Evolutionary conservation across 2,797 vertebrate species (phyloP), one percentile per base, ranked within the genome.

Genomic region (Melanotaenia pygmaea): DNA sequence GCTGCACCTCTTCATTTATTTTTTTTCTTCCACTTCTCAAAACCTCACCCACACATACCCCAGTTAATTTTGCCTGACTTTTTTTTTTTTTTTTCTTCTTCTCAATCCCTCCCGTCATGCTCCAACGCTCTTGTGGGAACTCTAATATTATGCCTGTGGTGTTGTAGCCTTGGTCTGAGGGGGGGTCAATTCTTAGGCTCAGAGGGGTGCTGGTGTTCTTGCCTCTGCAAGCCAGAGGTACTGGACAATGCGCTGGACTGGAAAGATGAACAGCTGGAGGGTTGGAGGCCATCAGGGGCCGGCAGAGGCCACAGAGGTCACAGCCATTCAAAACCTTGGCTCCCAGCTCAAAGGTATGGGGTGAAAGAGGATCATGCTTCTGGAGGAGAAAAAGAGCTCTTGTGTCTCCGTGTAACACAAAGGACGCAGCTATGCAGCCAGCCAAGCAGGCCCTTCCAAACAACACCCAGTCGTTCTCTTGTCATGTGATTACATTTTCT

Each of bases 301-400:
- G 53, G 78, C 73, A 76, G 86, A 79, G 82, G 84, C 81, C 89
- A 90, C 63, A 61, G 81, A 90, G 93, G 93, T 94, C 92, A 93
- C 76, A 78, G 72, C 90, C 89, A 93, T 94, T 94, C 88, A 93
- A 90, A 92, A 81, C 88, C 81, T 81, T 82, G 84, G 89, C 89
- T 88, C 75, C 71, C 79, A 43, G 84, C 92, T 94, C 90, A 93
- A 91, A 94, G 92, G 92, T 92, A 86, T n/a, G 75, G 83, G 86
- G 77, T 92, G 92, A 91, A 91, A 92, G 91, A 92, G 87, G 91
- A 92, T 91, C 89, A 89, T 76, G 84, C 89, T 89, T 88, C 82
- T 86, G 80, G 77, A 88, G 81, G 87, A 91, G 90, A 92, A 94
- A 93, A 94, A 82, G 86, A 86, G 89, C 91, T 94, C 93, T 94